phyloP scores from a whole-genome alignment of 1,140 invertebrate genomes.

The Epicauta chinensis region DNA sequence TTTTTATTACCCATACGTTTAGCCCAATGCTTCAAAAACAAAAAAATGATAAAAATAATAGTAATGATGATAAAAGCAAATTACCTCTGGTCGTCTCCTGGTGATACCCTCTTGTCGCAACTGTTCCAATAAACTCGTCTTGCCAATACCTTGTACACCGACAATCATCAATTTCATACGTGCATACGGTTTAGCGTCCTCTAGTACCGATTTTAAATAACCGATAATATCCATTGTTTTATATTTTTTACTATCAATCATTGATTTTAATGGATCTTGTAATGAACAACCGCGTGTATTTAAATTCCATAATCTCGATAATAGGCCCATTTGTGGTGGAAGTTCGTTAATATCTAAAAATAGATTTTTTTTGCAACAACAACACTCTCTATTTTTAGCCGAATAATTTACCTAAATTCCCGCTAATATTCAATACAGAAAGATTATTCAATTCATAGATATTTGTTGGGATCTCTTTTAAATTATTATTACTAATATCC shows the following conservation, averaged over 20 bases:
- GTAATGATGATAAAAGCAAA: no score
- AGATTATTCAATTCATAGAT: constrained; percentile 83
- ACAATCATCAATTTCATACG: constrained; percentile 98
- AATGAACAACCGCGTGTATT: constrained; percentile 85
- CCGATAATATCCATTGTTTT: constrained; percentile 96
- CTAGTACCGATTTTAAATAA: constrained; percentile 84
- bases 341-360: constrained; percentile 70
- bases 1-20: constrained; percentile 89
- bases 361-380: no score
- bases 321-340: constrained; percentile 89
- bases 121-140: constrained; percentile 87
- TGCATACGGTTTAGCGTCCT: constrained; percentile 89
- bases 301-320: constrained; percentile 92
- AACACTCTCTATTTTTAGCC: no score
- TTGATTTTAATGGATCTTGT: constrained; percentile 83
- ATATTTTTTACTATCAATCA: constrained; percentile 88
- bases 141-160: constrained; percentile 88
- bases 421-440: constrained; percentile 90
- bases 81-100: constrained; percentile 68
- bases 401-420: constrained; percentile 64
- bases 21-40: constrained; percentile 71
- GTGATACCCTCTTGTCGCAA: constrained; percentile 79
- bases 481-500: constrained; percentile 85
- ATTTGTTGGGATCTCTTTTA: constrained; percentile 73
- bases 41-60: constrained; percentile 17